Evolutionary conservation across 2,797 vertebrate species (phyloP), one percentile per base, ranked within the genome.

Genomic region (Gouania willdenowi): DNA sequence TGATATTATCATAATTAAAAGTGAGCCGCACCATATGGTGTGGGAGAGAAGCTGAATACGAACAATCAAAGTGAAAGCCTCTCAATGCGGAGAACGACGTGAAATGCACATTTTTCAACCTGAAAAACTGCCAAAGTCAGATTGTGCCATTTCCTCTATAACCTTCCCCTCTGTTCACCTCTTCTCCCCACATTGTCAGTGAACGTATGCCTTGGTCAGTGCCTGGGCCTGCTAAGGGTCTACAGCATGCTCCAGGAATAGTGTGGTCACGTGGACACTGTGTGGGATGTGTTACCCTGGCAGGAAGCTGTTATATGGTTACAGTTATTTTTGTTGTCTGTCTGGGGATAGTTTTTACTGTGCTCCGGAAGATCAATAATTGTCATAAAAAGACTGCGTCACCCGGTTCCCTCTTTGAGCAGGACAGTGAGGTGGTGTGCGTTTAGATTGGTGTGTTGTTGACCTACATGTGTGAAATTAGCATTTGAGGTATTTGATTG

Each of bases 321-420:
- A 92, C 93, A 94, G 91, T 94, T 95, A 92, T 95, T 95, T 96
- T 92, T 94, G 93, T 94, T 95, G 93, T 95, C 92, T 94, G 90
- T 92, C 93, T 92, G 91, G 88, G 88, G 90, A 89, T 89, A 91
- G 90, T 92, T 93, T 94, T 94, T 93, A 92, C 91, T 88, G 91
- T 72, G 89, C 91, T 86, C 86, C 83, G 86, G 80, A 92, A 86
- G 91, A 97, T 97, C 94, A 91, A 93, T 97, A 93, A 79, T 87
- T 87, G 85, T 93, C 92, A 92, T 94, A 92, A 93, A 94, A 88
- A 91, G 91, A 89, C 89, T 84, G 81, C 68, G 75, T 95, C 88
- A 89, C 89, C 89, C 82, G 27, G 41, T 92, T 91, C 89, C 92
- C 92, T 93, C 86, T 91, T 80, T 76, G 83, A 87, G 81, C 87